A percentile compares a stretch with the other conserved stretches of the same genome.
These are phyloP conservation scores for Mythimna pallens DNA, from an alignment of 2,888 invertebrate genomes.

Conservation along the genomic window DNA sequence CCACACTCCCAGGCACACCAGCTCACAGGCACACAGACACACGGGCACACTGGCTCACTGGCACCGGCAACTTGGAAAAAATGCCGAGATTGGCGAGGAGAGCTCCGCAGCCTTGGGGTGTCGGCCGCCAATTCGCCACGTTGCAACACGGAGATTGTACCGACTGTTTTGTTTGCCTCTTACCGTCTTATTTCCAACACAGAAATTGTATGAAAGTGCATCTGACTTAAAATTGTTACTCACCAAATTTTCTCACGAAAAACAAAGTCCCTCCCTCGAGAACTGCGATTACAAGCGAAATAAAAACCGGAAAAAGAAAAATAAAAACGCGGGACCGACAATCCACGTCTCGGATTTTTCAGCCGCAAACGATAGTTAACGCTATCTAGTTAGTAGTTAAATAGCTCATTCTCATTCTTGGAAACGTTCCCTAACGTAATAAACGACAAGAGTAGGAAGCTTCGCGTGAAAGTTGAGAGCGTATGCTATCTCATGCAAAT, in stretches of 20 bases:
- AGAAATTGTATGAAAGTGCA: slow-evolving; percentile 84
- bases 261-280: slow-evolving; percentile 64
- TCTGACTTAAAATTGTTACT: slow-evolving; percentile 82
- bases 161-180: slow-evolving; percentile 88
- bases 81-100: slow-evolving; percentile 86
- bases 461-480: slow-evolving; percentile 90
- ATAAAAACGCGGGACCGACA: slow-evolving; percentile 63
- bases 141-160: slow-evolving; percentile 88
- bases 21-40: slow-evolving; percentile 49
- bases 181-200: slow-evolving; percentile 87
- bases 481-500: slow-evolving; percentile 91
- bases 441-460: slow-evolving; percentile 89
- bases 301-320: slow-evolving; percentile 62
- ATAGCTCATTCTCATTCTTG: slow-evolving; percentile 89
- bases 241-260: slow-evolving; percentile 73
- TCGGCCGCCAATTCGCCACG: slow-evolving; percentile 85
- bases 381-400: slow-evolving; percentile 88
- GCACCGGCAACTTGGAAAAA: slow-evolving; percentile 83
- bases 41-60: slow-evolving; percentile 54
- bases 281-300: slow-evolving; percentile 64
- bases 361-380: slow-evolving; percentile 80
- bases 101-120: slow-evolving; percentile 84
- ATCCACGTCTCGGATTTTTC: slow-evolving; percentile 69
- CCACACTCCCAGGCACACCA: slow-evolving; percentile 34
- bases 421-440: slow-evolving; percentile 89